Percentiles rank a stretch among this genome's conserved stretches.
phyloP scores from a whole-genome alignment of 2,113 vertebrate genomes.

The Origma solitaria region DNA sequence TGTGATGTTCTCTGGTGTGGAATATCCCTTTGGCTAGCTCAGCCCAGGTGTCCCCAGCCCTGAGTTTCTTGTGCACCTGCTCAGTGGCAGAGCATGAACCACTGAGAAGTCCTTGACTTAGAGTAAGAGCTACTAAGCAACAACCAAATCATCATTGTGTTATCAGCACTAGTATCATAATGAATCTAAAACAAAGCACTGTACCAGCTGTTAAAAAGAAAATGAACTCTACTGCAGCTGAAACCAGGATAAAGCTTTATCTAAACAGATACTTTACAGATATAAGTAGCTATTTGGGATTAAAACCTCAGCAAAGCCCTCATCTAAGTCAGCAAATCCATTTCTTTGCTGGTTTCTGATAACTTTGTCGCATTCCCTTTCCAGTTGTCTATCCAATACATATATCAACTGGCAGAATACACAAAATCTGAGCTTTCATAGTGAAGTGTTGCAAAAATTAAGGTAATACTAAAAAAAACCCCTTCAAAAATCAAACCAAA shows the following conservation, averaged over 20 bases:
- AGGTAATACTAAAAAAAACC: rapidly evolving
- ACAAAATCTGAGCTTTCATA: neutral
- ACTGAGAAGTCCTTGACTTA: neutral
- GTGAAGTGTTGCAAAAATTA: neutral
- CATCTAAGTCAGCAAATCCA: neutral
- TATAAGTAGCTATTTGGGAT: neutral
- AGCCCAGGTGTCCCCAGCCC: neutral
- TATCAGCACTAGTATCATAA: neutral
- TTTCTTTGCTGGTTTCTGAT: neutral
- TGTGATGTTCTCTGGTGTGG: rapidly evolving
- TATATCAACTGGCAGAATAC: neutral
- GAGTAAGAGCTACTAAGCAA: neutral
- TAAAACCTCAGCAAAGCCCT: neutral
- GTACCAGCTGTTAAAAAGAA: neutral
- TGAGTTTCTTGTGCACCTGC: neutral
- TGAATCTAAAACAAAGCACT: neutral
- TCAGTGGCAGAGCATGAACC: neutral
- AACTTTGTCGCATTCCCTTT: neutral
- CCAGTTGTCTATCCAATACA: neutral
- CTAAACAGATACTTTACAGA: neutral
- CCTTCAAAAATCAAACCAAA: neutral
- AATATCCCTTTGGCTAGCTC: neutral
- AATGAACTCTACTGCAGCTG: neutral
- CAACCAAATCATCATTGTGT: neutral
- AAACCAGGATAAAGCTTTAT: neutral